Evolutionary conservation across 2,797 vertebrate species (phyloP).

Genomic region (Anabas testudineus): DNA sequence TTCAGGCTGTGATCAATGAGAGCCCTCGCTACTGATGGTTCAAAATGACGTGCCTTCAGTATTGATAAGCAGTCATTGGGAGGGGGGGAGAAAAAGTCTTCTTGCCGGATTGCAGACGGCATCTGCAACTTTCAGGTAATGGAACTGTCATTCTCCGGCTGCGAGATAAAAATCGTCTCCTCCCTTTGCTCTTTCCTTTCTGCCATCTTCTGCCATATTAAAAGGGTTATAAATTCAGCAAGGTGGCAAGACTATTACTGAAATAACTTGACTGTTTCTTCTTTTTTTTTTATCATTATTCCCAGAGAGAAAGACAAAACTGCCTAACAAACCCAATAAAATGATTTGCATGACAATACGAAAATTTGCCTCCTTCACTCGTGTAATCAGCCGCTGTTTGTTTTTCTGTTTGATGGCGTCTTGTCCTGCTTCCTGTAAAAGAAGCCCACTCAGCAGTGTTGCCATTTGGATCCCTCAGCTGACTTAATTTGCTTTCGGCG

Average conservation of each 20-base stretch:
- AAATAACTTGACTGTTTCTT: constrained; percentile 65
- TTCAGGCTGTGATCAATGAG: constrained; percentile 65
- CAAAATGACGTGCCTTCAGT: constrained; percentile 69
- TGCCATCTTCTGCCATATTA: constrained; percentile 72
- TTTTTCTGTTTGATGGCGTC: constrained; percentile 14
- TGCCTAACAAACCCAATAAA: neutral
- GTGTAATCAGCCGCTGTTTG: constrained; percentile 11
- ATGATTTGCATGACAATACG: constrained; percentile 18
- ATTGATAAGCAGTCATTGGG: constrained; percentile 78
- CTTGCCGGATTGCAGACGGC: constrained; percentile 76
- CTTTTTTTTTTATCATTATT: constrained; percentile 39
- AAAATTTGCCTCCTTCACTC: constrained; percentile 16
- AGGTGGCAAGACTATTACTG: constrained; percentile 68
- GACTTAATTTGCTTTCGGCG: neutral
- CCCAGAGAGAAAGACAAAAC: constrained; percentile 36
- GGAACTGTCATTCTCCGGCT: constrained; percentile 84
- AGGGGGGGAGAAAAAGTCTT: constrained; percentile 40
- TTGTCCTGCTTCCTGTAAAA: neutral
- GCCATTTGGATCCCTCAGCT: neutral
- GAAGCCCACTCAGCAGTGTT: neutral
- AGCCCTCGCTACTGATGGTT: constrained; percentile 63
- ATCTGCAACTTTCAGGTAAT: constrained; percentile 79
- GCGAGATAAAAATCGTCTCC: constrained; percentile 79
- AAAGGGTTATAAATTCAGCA: constrained; percentile 77
- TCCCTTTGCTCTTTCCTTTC: constrained; percentile 53